A percentile compares a stretch with the other conserved stretches of the same genome.
These are phyloP conservation scores for Dasysyrphus albostriatus DNA, from an alignment of 2,888 invertebrate genomes.

Conservation along the genomic window DNA sequence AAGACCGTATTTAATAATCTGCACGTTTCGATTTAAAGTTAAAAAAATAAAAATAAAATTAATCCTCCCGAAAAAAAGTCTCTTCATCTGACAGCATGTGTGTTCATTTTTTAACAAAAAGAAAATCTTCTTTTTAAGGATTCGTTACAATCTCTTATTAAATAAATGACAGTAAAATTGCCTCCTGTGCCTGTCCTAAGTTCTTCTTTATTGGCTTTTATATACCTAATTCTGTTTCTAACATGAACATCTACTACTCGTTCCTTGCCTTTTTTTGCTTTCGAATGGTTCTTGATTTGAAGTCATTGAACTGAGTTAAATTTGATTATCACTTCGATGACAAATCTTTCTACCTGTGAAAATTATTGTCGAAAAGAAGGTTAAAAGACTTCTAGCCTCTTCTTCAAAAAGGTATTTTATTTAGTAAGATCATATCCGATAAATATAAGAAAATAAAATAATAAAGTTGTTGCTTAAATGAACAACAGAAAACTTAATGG, in stretches of 20 bases:
- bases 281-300: background rate
- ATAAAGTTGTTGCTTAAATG: background rate
- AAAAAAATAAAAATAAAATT: background rate
- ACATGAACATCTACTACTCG: too few relatives aligned
- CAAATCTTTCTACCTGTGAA: background rate
- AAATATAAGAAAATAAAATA: background rate
- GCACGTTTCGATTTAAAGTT: background rate
- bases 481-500: background rate
- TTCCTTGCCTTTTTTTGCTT: background rate
- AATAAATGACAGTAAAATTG: background rate
- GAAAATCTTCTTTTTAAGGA: background rate
- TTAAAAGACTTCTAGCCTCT: background rate
- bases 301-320: background rate
- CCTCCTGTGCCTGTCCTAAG: background rate
- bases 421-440: background rate
- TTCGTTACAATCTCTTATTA: background rate
- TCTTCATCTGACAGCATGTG: background rate
- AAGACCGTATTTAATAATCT: background rate
- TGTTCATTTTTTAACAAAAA: background rate
- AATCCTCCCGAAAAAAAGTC: background rate
- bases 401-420: background rate
- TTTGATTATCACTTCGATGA: background rate
- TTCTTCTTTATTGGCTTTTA: background rate
- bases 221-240: background rate
- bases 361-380: background rate